A percentile compares a stretch with the other conserved stretches of the same genome.
Evolutionary conservation across 2,888 invertebrate genomes (phyloP).

Genomic region (Halocaridina rubra): DNA sequence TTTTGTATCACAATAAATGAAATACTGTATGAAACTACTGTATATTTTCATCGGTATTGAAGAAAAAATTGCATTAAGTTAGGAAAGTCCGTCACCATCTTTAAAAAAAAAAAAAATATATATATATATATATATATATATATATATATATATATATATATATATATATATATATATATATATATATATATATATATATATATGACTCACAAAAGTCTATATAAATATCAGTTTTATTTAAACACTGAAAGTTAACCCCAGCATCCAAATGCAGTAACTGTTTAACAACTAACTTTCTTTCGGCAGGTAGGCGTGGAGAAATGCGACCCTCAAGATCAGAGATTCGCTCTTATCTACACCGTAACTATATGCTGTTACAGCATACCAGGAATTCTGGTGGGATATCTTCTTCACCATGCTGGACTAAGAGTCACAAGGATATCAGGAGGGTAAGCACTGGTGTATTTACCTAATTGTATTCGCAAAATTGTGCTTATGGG

Average conservation of each 20-base stretch:
- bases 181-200: constrained; percentile 12
- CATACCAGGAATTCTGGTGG: constrained; percentile 43
- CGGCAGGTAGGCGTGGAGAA: constrained; percentile 25
- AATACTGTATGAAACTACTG: neutral
- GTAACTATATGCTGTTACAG: constrained; percentile 51
- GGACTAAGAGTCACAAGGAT: constrained; percentile 56
- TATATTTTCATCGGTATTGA: neutral
- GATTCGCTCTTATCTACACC: constrained; percentile 56
- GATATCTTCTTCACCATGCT: constrained; percentile 52
- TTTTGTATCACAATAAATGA: too few relatives aligned
- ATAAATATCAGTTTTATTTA: neutral
- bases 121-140: neutral
- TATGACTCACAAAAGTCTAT: neutral
- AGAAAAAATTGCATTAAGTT: too few relatives aligned
- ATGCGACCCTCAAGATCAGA: constrained; percentile 50
- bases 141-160: constrained; percentile 8
- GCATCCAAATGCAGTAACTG: neutral
- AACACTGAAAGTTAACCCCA: neutral
- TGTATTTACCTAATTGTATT: neutral
- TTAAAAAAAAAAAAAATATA: constrained; percentile 18
- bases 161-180: neutral
- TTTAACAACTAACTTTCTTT: neutral
- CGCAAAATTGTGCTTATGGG: neutral
- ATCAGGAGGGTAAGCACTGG: constrained; percentile 31
- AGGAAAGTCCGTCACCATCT: too few relatives aligned